These are phyloP conservation scores for Tachyglossus aculeatus DNA, from an alignment of 2,797 vertebrate genomes.

Conservation along the genomic window DNA sequence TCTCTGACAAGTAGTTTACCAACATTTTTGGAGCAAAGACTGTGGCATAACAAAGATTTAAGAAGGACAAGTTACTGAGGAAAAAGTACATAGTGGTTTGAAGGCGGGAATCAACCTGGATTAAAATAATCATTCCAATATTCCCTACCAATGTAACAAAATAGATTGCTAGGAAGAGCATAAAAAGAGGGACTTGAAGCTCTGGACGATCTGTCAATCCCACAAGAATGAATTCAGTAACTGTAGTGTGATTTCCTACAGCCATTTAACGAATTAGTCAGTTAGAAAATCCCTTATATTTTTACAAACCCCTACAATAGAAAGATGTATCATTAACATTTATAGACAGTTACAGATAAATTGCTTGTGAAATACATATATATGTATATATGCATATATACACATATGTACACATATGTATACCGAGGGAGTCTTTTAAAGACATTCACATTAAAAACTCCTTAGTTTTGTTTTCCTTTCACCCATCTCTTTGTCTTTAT, in stretches of 20 bases:
- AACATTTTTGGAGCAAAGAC: constrained; percentile 53
- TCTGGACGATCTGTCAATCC: not conserved
- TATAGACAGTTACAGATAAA: too few species aligned
- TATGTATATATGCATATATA: too few species aligned
- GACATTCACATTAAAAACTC: too few species aligned
- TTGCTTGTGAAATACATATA: too few species aligned
- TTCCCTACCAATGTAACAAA: constrained; percentile 11
- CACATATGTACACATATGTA: too few species aligned
- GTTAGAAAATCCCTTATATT: too few species aligned
- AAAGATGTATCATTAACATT: too few species aligned
- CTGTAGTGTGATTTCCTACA: not conserved
- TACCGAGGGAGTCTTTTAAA: too few species aligned
- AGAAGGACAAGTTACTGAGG: constrained; percentile 54
- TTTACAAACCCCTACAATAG: too few species aligned
- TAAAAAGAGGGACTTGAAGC: constrained; percentile 14
- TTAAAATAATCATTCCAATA: not conserved
- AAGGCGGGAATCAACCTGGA: constrained; percentile 37
- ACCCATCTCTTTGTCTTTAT: too few species aligned
- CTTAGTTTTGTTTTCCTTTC: too few species aligned
- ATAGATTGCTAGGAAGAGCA: constrained; percentile 31
- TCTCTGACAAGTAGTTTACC: constrained; percentile 23
- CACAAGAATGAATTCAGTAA: constrained; percentile 37
- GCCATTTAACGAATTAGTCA: too few species aligned
- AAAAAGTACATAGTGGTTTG: constrained; percentile 65
- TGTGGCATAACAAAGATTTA: constrained; percentile 62